phyloP scores from a whole-genome alignment of 2,797 vertebrate genomes.

The Siniperca undulata region DNA sequence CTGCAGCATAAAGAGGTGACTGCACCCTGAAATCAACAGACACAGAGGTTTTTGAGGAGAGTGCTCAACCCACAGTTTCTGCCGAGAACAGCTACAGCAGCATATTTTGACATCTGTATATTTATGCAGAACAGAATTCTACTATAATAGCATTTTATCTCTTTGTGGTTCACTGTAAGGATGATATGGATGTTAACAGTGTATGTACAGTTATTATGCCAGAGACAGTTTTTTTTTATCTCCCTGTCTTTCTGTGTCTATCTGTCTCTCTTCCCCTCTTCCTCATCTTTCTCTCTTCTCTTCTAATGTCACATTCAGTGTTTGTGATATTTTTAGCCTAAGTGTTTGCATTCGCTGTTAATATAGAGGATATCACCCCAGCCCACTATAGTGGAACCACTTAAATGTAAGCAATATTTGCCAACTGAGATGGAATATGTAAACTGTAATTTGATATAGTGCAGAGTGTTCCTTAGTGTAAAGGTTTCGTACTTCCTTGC shows the following conservation, averaged over 20 bases:
- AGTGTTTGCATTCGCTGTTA: slow-evolving; percentile 59
- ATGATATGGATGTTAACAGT: slow-evolving; percentile 58
- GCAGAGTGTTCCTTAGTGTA: slow-evolving; percentile 40
- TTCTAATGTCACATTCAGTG: slow-evolving; percentile 38
- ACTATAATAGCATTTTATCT: slow-evolving; percentile 62
- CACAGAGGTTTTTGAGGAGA: slow-evolving; percentile 33
- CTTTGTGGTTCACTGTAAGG: slow-evolving; percentile 50
- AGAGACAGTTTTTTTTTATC: slow-evolving; percentile 24
- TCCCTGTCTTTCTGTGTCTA: slow-evolving; percentile 13
- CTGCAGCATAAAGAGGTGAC: slow-evolving; percentile 60
- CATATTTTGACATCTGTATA: slow-evolving; percentile 62
- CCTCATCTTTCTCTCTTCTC: slow-evolving; percentile 20
- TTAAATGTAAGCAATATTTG: slow-evolving; percentile 53
- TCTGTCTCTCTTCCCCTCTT: not conserved
- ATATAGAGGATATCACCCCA: slow-evolving; percentile 27
- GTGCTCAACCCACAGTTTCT: slow-evolving; percentile 43
- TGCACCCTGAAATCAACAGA: slow-evolving; percentile 63
- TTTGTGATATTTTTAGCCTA: slow-evolving; percentile 64
- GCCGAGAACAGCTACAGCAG: slow-evolving; percentile 49
- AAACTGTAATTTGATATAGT: slow-evolving; percentile 51
- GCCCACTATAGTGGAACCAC: slow-evolving; percentile 41
- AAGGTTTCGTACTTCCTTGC: slow-evolving; percentile 33
- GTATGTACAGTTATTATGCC: slow-evolving; percentile 41
- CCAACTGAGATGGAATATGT: slow-evolving; percentile 39
- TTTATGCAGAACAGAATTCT: slow-evolving; percentile 50